These are phyloP conservation scores for Exocentrus adspersus DNA, from an alignment of 2,888 invertebrate species.

Conservation along the genomic window DNA sequence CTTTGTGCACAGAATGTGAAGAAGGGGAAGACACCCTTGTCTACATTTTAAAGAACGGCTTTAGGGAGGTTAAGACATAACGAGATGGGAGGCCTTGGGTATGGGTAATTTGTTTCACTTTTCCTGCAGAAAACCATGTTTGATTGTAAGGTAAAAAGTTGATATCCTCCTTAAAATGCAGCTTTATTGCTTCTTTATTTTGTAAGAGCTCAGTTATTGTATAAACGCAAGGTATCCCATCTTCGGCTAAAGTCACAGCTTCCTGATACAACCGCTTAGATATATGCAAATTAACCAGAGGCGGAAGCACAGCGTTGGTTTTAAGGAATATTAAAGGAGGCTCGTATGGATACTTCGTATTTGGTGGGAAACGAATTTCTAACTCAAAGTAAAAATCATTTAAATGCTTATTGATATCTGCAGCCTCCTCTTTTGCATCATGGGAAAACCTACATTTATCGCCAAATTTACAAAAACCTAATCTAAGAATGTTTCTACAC, in stretches of 20 bases:
- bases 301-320: slow-evolving; percentile 72
- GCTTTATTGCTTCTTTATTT: slow-evolving; percentile 73
- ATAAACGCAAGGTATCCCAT: slow-evolving; percentile 79
- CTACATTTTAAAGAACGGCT: too few species aligned
- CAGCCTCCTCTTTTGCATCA: slow-evolving; percentile 64
- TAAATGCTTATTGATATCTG: slow-evolving; percentile 58
- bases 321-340: slow-evolving; percentile 77
- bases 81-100: too few species aligned
- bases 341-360: slow-evolving; percentile 78
- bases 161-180: slow-evolving; percentile 70
- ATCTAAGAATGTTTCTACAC: slow-evolving; percentile 71
- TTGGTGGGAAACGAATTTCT: slow-evolving; percentile 79
- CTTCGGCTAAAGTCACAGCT: slow-evolving; percentile 71
- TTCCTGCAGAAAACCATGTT: slow-evolving; percentile 57
- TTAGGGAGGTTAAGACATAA: too few species aligned
- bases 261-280: slow-evolving; percentile 75
- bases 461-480: slow-evolving; percentile 76
- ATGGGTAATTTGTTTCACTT: slow-evolving; percentile 51
- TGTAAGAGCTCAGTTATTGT: slow-evolving; percentile 76
- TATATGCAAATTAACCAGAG: slow-evolving; percentile 72
- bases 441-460: slow-evolving; percentile 80
- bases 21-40: too few species aligned
- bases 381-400: slow-evolving; percentile 69
- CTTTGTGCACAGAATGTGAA: too few species aligned
- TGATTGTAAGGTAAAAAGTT: slow-evolving; percentile 71